These are phyloP conservation scores for Parascotia fuliginaria DNA, from an alignment of 2,888 invertebrate genomes.

Conservation along the genomic window DNA sequence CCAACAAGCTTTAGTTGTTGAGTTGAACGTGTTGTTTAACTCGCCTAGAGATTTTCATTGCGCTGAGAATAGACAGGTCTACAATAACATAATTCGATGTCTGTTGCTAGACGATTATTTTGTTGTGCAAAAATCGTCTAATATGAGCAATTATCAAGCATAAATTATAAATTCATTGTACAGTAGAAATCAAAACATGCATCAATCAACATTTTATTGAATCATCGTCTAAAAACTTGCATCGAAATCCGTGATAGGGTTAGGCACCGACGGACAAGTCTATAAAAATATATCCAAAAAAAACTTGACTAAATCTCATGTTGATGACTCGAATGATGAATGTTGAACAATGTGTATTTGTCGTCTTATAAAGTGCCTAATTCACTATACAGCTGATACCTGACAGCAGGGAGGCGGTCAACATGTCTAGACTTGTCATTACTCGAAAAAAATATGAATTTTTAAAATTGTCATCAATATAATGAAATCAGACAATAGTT, in stretches of 20 bases:
- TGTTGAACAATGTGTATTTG: constrained; percentile 70
- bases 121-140: constrained; percentile 44
- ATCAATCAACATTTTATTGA: constrained; percentile 56
- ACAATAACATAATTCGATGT: constrained; percentile 16
- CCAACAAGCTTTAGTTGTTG: constrained; percentile 8
- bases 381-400: constrained; percentile 62
- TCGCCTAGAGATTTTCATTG: constrained; percentile 14
- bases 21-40: constrained; percentile 26
- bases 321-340: constrained; percentile 77
- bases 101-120: constrained; percentile 37
- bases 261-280: constrained; percentile 59
- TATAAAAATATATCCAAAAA: constrained; percentile 64
- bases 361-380: constrained; percentile 65
- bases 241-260: constrained; percentile 59
- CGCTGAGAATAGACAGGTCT: constrained; percentile 2
- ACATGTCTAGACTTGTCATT: constrained; percentile 63
- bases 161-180: constrained; percentile 51
- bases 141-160: constrained; percentile 44
- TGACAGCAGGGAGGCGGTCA: constrained; percentile 59
- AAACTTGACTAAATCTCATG: constrained; percentile 61
- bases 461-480: constrained; percentile 46
- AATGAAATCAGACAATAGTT: constrained; percentile 34
- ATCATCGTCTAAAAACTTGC: constrained; percentile 64
- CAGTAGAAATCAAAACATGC: constrained; percentile 48
- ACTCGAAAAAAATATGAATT: constrained; percentile 49